A percentile compares a stretch with the other conserved stretches of the same genome.
Conservation (phyloP, 2,113 vertebrate species). For the Eptatretus burgeri region DNA sequence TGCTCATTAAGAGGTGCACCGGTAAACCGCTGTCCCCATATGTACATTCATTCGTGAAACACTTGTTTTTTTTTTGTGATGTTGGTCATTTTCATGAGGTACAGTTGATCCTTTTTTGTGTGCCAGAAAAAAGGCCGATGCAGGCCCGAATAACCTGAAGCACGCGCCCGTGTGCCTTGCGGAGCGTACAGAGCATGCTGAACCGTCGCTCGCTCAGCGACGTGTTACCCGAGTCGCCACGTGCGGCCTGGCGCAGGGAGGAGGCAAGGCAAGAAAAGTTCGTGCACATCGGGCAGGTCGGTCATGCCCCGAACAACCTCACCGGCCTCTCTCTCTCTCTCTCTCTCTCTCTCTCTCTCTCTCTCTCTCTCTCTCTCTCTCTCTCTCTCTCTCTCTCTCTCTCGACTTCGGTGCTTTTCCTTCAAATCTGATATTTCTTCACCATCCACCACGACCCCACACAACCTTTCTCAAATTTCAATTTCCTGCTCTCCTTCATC, state of each 20-base stretch:
- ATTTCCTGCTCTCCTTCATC: too few species aligned
- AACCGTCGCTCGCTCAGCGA: slow-evolving; percentile 88
- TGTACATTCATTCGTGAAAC: too few species aligned
- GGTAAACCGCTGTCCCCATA: too few species aligned
- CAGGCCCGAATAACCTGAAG: too few species aligned
- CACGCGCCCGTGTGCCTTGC: background rate
- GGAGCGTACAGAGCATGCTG: slow-evolving; percentile 54
- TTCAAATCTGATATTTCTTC: too few species aligned
- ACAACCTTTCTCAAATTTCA: too few species aligned
- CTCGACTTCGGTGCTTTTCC: too few species aligned
- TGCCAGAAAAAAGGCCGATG: too few species aligned
- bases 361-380: background rate
- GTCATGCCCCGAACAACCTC: background rate
- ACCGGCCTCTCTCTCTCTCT: background rate
- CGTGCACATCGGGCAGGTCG: slow-evolving; percentile 71
- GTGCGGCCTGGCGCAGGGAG: slow-evolving; percentile 76
- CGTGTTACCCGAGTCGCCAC: slow-evolving; percentile 77
- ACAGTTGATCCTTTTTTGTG: too few species aligned
- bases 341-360: background rate
- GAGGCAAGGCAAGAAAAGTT: slow-evolving; percentile 94
- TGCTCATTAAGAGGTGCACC: background rate
- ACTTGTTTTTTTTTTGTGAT: too few species aligned
- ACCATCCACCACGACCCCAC: too few species aligned
- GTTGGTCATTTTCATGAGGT: too few species aligned
- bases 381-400: background rate